Evolutionary conservation across 2,797 vertebrate genomes (phyloP), one percentile per base, ranked within the genome.

Genomic region (Tapirus indicus): DNA sequence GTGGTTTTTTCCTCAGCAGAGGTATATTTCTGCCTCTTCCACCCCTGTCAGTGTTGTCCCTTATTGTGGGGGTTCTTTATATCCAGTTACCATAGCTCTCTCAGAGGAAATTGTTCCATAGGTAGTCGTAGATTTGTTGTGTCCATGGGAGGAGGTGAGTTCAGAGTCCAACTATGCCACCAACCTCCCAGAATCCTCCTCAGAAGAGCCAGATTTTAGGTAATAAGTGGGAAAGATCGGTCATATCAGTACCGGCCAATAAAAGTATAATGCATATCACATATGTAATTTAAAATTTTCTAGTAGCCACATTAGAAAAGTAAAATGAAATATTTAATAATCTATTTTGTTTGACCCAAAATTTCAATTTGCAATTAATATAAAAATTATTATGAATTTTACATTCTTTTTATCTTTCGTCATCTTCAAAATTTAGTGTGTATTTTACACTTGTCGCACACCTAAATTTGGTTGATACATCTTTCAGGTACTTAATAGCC

Each of bases 301-400:
- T 54, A 54, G 47, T 74, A 72, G 68, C 44, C 68, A 82, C 23
- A 58, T 86, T 44, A 41, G 85, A 91, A 56, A 82, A 72, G 32
- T 47, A 82, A 82, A 60, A 82, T 64, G 21, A 69, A 62, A 64
- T 29, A 38, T 93, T 56, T 38, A 56, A 27, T 12, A 52, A 49
- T 27, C 72, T 56, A 44, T 75, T 77, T 66, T 83, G 8, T 74
- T 82, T 75, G 75, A 68, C 27, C 1, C 17, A 75, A 88, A 88
- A 77, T 88, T 74, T 88, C 16, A 83, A 88, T n/a, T 72, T 49
- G 14, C 11, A 72, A 44, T 88, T 74, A 88, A 82, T 25, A 60
- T 38, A 52, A 54, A 93, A 87, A 62, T 60, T 58, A 82, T 32
- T 62, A n/a, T 88, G 27, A 88, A 64, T 82, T 88, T 94, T 82